Base-by-base conservation (phyloP, 2,113 vertebrate genomes). In the Trochalopteron elliotii region DNA sequence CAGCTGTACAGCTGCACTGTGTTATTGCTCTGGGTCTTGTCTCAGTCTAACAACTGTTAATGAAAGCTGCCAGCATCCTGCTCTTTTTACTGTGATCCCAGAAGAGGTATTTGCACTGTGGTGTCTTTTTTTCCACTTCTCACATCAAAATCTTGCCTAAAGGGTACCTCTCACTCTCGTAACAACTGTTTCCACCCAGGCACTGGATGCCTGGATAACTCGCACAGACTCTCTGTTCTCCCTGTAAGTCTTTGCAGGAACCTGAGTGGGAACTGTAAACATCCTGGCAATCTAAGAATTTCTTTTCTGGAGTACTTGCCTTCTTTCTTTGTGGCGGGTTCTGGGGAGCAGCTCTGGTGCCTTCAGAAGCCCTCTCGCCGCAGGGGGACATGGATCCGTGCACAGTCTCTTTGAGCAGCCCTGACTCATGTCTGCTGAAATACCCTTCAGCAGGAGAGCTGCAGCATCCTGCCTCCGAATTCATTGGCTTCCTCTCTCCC, bases 251-350 rank as follows among this genome's bases (percentile, higher is more conserved):
- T 25, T 49, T 31, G 68, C 52, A 69, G 47, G 24, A 61, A 45
- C 19, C 72, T 39, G 33, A 78, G 28, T 69, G 74, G 72, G 33
- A 87, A 61, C 55, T 45, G 55, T 37, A 53, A 69, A 61, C 45
- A 59, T 15, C 63, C 23, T 1, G 5, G 39, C 25, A 49, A 56
- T 4, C 11, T 8, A 14, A 52, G 28, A 18, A 20, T n/a, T 63
- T 28, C 15, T 72, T 61, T 74, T 24, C 16, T 35, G 39, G 17
- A 52, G 76, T 55, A 97, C 98, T 99, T 99, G 98, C 99, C 99
- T 99, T 99, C 98, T 99, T 99, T 94, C 98, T 99, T 92, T 99
- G 99, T 11, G 99, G 99, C 2, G 99, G 99, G 95, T 99, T 99
- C 98, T 99, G 99, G 39, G 98, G 98, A 94, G 98, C 98, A 82